Conservation (phyloP, 2,888 invertebrate species). For the Heliconius ismenius region DNA sequence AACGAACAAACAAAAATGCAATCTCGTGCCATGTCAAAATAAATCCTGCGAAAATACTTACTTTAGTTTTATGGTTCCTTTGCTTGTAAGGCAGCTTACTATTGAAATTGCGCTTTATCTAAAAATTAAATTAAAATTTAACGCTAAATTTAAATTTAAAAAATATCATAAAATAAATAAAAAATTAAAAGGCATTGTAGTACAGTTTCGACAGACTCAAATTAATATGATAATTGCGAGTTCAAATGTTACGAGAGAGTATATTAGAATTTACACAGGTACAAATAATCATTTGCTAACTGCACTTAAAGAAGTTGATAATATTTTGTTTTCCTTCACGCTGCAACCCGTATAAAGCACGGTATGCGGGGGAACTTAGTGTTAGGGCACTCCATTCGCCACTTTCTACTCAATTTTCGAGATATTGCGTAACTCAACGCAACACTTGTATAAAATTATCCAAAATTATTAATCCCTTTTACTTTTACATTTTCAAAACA, state of each 20-base stretch:
- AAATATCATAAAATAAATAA: too few relatives aligned
- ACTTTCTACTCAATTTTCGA: too few relatives aligned
- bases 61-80: conserved; percentile 47
- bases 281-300: too few relatives aligned
- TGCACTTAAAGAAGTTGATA: too few relatives aligned
- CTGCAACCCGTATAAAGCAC: neutral
- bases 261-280: too few relatives aligned
- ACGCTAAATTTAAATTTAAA: too few relatives aligned
- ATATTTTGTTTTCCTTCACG: neutral
- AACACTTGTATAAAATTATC: too few relatives aligned
- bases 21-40: conserved; percentile 73
- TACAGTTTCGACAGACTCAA: too few relatives aligned
- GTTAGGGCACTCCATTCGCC: neutral
- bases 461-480: neutral
- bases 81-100: conserved; percentile 5
- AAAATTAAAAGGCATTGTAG: too few relatives aligned
- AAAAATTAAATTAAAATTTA: too few relatives aligned
- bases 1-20: conserved; percentile 62
- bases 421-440: neutral
- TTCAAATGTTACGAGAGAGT: too few relatives aligned
- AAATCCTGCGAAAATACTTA: conserved; percentile 72
- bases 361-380: neutral
- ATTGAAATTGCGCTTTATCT: neutral
- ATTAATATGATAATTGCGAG: too few relatives aligned
- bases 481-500: neutral